A percentile compares a stretch with the other conserved stretches of the same genome.
Evolutionary conservation across 2,888 invertebrate species (phyloP).

Genomic region (Thysanoteuthis rhombus): DNA sequence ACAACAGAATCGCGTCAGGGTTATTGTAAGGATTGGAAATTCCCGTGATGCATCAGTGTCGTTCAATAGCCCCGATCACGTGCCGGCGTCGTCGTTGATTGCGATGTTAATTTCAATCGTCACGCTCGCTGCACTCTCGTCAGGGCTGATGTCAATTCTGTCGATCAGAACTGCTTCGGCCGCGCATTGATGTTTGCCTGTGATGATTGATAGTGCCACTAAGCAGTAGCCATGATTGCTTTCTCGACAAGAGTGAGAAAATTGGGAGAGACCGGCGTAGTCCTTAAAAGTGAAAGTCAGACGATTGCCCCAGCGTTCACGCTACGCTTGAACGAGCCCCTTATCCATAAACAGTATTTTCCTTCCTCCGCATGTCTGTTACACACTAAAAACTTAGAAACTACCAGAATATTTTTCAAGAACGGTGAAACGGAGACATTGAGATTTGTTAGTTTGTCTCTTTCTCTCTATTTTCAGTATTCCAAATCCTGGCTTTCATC

Average conservation of each 20-base stretch:
- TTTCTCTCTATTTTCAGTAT: background rate
- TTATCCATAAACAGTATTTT: background rate
- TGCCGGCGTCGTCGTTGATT: background rate
- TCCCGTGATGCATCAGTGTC: background rate
- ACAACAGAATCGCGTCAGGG: background rate
- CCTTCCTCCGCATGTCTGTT: background rate
- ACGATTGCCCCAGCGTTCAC: background rate
- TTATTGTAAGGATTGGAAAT: background rate
- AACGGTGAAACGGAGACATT: background rate
- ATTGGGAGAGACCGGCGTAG: background rate
- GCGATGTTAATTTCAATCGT: background rate
- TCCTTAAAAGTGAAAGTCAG: background rate
- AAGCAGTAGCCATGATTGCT: background rate
- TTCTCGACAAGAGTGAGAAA: background rate
- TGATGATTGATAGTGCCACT: background rate
- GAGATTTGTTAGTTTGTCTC: background rate
- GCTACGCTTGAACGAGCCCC: background rate
- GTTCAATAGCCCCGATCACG: background rate
- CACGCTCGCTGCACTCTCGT: background rate
- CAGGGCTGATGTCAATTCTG: background rate
- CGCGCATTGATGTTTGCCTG: background rate
- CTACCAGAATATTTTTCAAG: background rate
- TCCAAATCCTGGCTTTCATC: too few relatives aligned
- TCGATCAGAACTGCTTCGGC: background rate
- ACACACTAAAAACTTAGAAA: background rate